These are phyloP conservation scores for Urocyon cinereoargenteus DNA, from an alignment of 2,797 vertebrate genomes.

Conservation along the genomic window DNA sequence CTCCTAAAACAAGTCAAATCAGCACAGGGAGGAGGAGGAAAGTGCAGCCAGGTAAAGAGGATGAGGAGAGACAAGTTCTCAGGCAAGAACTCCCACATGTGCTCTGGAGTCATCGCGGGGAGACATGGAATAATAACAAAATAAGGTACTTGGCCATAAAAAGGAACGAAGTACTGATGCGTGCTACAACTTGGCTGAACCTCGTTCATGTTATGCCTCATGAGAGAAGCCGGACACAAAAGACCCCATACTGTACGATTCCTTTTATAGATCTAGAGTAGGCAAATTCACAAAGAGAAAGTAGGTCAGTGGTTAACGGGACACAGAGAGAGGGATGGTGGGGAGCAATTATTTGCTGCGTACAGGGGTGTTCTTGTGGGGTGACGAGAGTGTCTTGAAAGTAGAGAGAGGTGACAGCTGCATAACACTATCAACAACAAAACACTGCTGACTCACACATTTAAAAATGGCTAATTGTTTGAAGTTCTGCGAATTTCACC, in stretches of 20 bases:
- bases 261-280: not conserved
- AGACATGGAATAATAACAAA: not conserved
- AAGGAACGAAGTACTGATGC: not conserved
- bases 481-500: not conserved
- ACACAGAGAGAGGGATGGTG: too few relatives aligned
- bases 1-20: not conserved
- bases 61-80: not conserved
- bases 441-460: not conserved
- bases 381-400: not conserved
- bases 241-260: not conserved
- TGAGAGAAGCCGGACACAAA: not conserved
- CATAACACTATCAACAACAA: not conserved
- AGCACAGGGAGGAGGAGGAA: not conserved
- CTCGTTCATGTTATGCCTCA: not conserved
- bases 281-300: not conserved
- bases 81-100: not conserved
- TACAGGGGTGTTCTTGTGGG: not conserved
- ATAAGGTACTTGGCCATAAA: not conserved
- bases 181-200: not conserved
- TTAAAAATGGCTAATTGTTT: not conserved
- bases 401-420: not conserved
- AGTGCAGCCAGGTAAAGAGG: not conserved
- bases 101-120: accelerated
- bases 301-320: not conserved
- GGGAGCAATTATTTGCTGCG: not conserved